Evolutionary conservation across 2,888 invertebrate species (phyloP), one percentile per base, ranked within the genome.

Genomic region (Harpalus rufipes): DNA sequence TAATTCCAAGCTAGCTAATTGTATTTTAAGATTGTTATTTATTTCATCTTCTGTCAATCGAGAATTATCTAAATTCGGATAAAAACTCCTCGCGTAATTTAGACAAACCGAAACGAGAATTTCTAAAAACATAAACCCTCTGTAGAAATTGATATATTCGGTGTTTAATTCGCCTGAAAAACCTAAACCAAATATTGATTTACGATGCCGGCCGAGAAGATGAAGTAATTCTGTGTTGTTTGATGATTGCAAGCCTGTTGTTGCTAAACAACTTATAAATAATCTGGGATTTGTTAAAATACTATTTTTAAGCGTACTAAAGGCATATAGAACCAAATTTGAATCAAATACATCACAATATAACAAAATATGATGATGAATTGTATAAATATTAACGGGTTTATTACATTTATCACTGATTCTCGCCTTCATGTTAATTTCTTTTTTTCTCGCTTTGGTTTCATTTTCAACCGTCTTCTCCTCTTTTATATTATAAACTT

Each of bases 351-450:
- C 94, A 86, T 95, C 95, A 87, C 94, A 94, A 89, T 97, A 97
- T 1, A 97, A 92, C 61, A 97, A 92, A 91, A 97, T 93, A 89
- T 97, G 97, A 21, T 96, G 95, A 89, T 97, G 97, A 85, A 96
- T 94, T 32, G 95, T 95, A 89, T 96, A 95, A 56, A 96, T 92
- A 12, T 92, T 89, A 56, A 89, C 78, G 0, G 88, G 86, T 65
- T 89, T 89, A 79, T 89, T 89, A 5, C 83, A 86, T 25, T 87
- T 85, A 58, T 86, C 88, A 85, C 86, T 86, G 87, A 83, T 85
- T 78, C 84, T 81, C 85, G 74, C 88, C 87, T 14, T 88, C 87
- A 84, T 89, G 83, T 59, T 87, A 86, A 7, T 87, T 83, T 84
- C 89, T 89, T 81, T 85, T 85, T 86, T 85, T 14, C 76, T 65